phyloP scores from a whole-genome alignment of 2,888 invertebrate species.

The Callyntrura guangdongensis region DNA sequence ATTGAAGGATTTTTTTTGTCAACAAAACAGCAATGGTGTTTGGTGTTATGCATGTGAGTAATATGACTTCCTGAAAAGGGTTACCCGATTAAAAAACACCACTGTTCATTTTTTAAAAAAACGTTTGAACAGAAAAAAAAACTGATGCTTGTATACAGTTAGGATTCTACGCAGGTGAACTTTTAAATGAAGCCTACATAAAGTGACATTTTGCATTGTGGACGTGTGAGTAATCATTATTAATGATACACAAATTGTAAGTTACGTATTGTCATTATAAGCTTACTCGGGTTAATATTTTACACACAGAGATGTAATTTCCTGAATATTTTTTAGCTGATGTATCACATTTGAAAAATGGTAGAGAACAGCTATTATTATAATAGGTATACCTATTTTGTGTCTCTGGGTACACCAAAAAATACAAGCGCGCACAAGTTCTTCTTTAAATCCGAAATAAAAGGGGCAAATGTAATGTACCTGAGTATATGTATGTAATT shows the following conservation, averaged over 20 bases:
- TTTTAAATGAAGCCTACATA: constrained; percentile 2
- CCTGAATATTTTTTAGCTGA: constrained; percentile 19
- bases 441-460: not conserved
- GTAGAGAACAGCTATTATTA: constrained; percentile 5
- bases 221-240: constrained; percentile 42
- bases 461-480: not conserved
- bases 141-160: constrained; percentile 8
- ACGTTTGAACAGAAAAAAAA: not conserved
- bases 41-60: too few species aligned
- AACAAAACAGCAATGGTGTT: not conserved
- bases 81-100: constrained; percentile 6
- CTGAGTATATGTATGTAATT: constrained; percentile 27
- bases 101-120: not conserved
- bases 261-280: constrained; percentile 51
- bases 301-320: constrained; percentile 16
- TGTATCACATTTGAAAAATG: constrained; percentile 45
- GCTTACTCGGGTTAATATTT: constrained; percentile 50
- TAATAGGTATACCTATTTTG: not conserved
- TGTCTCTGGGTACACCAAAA: too few species aligned
- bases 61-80: not conserved
- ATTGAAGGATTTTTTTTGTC: not conserved
- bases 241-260: constrained; percentile 55
- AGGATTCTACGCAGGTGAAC: constrained; percentile 32
- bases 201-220: constrained; percentile 52
- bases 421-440: not conserved